Evolutionary conservation across 2,888 invertebrate species (phyloP), one percentile per base, ranked within the genome.

Genomic region (Ischnus inquisitorius): DNA sequence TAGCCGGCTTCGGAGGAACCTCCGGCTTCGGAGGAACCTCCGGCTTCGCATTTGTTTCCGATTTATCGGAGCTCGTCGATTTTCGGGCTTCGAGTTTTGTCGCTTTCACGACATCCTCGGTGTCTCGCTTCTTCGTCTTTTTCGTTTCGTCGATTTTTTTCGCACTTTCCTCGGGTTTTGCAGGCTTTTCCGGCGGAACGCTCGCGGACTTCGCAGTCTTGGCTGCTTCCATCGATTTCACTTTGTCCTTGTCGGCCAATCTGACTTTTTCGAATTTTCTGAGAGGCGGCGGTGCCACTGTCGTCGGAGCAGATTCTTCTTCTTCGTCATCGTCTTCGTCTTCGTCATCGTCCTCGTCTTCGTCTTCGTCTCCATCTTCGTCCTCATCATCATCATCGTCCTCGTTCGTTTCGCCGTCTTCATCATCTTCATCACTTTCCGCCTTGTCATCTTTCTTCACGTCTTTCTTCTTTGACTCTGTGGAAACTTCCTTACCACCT

Each of bases 231-330:
- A 67, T 46, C 4, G 86, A 80, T 82, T 79, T 89, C 2, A 79
- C 25, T 71, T 89, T 92, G 6, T 90, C 90, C 65, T 92, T 92
- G 78, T 92, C 90, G 3, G 90, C 91, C 54, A 85, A 82, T 84
- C 90, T 88, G 1, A 92, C 90, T 82, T 92, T 92, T 76, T 92
- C 91, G 6, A 92, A 82, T 78, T 91, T 91, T 65, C 86, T 84
- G 2, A 85, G 76, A 3, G 87, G 74, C 3, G 84, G 5, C 2
- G 69, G 28, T 39, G 82, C 72, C n/a, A 68, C 46, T 12, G 19
- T 8, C 19, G 43, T 57, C 19, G 85, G 76, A 39, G 71, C 69
- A 34, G 78, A 81, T 71, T 90, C 89, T 54, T 89, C 88, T 41
- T 89, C 86, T 8, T 80, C 83, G 34, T 82, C 72, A 34, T 82